Percentiles rank a stretch among this genome's conserved stretches.
Evolutionary conservation across 2,113 vertebrate genomes (phyloP).

Genomic region (Vombatus ursinus): DNA sequence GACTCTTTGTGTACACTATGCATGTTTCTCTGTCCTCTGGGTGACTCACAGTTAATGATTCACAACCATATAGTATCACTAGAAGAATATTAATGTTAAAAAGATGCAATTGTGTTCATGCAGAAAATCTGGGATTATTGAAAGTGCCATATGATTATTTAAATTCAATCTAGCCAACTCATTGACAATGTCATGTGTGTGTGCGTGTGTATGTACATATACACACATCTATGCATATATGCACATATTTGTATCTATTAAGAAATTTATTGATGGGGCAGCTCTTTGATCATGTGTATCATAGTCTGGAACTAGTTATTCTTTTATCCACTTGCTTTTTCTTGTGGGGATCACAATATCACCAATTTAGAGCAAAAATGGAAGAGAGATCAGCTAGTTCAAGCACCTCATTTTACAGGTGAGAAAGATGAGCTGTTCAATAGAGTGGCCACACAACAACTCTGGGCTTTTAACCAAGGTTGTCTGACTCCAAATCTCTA

Average conservation of each 20-base stretch:
- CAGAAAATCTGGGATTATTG: background rate
- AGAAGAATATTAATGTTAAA: background rate
- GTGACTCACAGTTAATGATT: background rate
- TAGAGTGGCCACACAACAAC: background rate
- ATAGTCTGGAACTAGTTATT: background rate
- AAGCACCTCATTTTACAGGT: no score
- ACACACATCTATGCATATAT: background rate
- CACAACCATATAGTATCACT: background rate
- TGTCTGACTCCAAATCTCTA: background rate
- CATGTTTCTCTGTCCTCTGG: background rate
- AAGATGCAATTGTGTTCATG: background rate
- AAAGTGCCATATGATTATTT: background rate
- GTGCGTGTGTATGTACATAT: background rate
- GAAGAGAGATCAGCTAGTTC: background rate
- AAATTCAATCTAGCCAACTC: background rate
- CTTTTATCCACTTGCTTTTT: background rate
- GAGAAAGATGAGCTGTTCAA: background rate
- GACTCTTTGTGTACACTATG: background rate
- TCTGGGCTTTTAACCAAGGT: background rate
- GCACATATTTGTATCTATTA: no score
- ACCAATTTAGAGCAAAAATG: background rate
- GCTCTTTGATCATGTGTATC: background rate
- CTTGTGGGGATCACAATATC: background rate
- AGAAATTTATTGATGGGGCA: background rate
- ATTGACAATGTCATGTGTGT: background rate